A percentile compares a stretch with the other conserved stretches of the same genome.
Conservation (phyloP, 2,888 invertebrate genomes). For the Drosophila pseudotalamancana region DNA sequence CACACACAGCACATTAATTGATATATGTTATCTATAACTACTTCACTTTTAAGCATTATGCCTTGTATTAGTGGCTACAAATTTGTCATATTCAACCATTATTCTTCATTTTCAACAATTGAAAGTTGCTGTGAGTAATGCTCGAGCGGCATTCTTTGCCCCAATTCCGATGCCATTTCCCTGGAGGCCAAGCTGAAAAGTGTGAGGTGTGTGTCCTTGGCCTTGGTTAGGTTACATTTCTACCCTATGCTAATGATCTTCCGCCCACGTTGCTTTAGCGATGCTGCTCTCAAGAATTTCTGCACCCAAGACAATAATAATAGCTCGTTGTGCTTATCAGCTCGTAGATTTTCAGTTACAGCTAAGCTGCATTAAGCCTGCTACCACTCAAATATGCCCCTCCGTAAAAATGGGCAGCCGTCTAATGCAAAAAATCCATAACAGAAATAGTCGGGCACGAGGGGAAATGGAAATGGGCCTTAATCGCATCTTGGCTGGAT, state of each 20-base stretch:
- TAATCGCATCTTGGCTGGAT: constrained; percentile 22
- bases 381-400: constrained; percentile 14
- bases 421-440: neutral
- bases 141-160: constrained; percentile 20
- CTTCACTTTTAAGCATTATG: constrained; percentile 17
- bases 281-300: neutral
- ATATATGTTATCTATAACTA: constrained; percentile 40
- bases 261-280: neutral
- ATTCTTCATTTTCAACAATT: too few relatives aligned
- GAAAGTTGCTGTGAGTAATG: constrained; percentile 42
- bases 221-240: constrained; percentile 25
- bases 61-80: constrained; percentile 22
- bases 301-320: constrained; percentile 9
- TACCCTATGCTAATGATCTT: neutral
- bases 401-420: constrained; percentile 5
- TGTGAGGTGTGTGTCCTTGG: constrained; percentile 37
- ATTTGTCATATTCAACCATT: too few relatives aligned
- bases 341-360: constrained; percentile 21
- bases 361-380: constrained; percentile 10
- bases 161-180: constrained; percentile 20
- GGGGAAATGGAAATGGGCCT: neutral
- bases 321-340: constrained; percentile 27
- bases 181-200: neutral
- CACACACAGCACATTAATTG: neutral
- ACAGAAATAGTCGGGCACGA: neutral